A percentile compares a stretch with the other conserved stretches of the same genome.
Conservation (phyloP, 2,113 vertebrate species). For the Oxyura jamaicensis region DNA sequence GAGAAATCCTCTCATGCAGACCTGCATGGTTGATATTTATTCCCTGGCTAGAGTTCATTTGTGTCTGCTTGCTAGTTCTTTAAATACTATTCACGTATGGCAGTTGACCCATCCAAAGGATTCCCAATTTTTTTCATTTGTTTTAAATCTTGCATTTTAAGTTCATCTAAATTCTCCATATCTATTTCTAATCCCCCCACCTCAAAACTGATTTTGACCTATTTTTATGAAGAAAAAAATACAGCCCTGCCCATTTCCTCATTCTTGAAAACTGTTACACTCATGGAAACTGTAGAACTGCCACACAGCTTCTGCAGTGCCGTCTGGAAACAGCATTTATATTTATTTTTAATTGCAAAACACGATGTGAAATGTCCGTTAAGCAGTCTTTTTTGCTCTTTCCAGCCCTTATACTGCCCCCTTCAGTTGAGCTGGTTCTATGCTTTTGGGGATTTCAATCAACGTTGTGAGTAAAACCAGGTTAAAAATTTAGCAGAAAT, state of each 20-base stretch:
- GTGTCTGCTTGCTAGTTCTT: background rate
- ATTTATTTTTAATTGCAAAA: background rate
- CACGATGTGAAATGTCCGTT: background rate
- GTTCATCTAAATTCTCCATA: background rate
- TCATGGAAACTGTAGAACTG: background rate
- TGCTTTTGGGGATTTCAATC: background rate
- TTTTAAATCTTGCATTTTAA: background rate
- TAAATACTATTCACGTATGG: background rate
- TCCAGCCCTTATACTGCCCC: background rate
- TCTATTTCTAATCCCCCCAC: background rate
- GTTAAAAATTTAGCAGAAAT: background rate
- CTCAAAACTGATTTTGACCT: background rate
- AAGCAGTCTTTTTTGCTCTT: background rate
- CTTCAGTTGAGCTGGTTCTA: background rate
- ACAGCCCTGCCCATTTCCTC: background rate
- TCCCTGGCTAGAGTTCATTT: background rate
- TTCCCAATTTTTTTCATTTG: background rate
- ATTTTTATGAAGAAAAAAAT: background rate
- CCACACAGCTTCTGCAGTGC: background rate
- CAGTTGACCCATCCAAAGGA: background rate
- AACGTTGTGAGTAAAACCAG: background rate
- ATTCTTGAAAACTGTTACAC: background rate
- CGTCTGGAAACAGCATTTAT: background rate
- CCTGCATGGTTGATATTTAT: background rate
- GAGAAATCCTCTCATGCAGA: background rate